phyloP scores from a whole-genome alignment of 2,888 invertebrate genomes.

The Trichopria drosophilae region DNA sequence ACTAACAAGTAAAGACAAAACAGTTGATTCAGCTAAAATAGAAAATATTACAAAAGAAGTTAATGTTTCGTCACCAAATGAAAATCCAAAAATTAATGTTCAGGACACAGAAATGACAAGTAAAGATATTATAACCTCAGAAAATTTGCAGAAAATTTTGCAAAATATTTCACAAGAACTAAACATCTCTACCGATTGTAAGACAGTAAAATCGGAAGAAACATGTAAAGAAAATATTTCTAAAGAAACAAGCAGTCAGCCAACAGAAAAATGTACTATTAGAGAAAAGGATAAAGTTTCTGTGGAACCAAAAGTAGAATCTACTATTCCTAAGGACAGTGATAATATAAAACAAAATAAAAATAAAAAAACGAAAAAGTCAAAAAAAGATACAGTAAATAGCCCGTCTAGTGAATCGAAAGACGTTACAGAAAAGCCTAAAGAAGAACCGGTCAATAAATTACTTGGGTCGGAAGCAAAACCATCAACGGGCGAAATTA shows the following conservation, averaged over 20 bases:
- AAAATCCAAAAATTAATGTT: neutral
- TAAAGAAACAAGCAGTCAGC: no score
- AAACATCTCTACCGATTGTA: neutral
- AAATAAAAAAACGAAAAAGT: conserved; percentile 14
- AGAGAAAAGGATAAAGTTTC: neutral
- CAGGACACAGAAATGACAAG: neutral
- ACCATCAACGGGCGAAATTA: no score
- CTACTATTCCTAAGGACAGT: neutral
- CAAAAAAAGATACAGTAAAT: conserved; percentile 11
- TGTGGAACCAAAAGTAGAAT: neutral
- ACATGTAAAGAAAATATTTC: no score
- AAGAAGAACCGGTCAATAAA: conserved; percentile 25
- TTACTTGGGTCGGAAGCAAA: no score
- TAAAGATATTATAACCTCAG: neutral
- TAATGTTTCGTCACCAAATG: neutral
- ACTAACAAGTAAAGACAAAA: no score
- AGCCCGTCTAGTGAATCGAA: no score
- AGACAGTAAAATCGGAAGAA: neutral
- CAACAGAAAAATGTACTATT: neutral
- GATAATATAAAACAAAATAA: neutral
- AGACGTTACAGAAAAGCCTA: conserved; percentile 13
- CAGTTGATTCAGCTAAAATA: no score
- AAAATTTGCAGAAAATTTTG: neutral
- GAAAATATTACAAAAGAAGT: neutral
- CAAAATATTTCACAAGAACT: neutral